Conservation (phyloP, 2,797 vertebrate species). For the Coregonus sp. region DNA sequence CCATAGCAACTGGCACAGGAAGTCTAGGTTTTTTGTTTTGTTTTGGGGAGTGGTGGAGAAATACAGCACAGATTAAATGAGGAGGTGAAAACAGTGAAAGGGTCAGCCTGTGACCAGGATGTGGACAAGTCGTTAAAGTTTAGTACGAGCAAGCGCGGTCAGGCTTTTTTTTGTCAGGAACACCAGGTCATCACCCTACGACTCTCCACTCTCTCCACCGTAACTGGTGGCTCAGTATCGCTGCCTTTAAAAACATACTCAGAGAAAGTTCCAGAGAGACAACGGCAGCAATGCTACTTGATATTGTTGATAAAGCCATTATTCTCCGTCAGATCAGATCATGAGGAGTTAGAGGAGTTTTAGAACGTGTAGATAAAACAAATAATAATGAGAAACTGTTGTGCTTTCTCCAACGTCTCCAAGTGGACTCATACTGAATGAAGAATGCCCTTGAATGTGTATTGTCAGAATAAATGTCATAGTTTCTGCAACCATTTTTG, state of each 20-base stretch:
- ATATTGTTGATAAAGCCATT: not conserved
- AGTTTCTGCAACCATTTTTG: not conserved
- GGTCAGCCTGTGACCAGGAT: conserved; percentile 57
- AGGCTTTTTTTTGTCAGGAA: not conserved
- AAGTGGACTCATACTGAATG: not conserved
- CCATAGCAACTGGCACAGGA: conserved; percentile 75
- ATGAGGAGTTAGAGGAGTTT: not conserved
- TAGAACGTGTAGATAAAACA: not conserved
- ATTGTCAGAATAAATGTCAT: not conserved
- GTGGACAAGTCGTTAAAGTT: conserved; percentile 64
- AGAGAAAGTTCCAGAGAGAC: not conserved
- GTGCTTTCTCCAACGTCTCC: not conserved
- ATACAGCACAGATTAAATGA: conserved; percentile 65
- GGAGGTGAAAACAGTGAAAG: conserved; percentile 64
- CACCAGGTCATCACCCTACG: not conserved
- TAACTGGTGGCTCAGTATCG: conserved; percentile 2
- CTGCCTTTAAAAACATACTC: not conserved
- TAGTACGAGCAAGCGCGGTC: not conserved
- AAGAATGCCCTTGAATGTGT: not conserved
- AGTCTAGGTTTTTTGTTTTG: conserved; percentile 37
- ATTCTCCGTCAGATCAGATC: not conserved
- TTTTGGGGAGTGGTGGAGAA: not conserved
- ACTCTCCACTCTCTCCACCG: not conserved
- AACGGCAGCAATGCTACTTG: not conserved
- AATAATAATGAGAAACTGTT: not conserved